Evolutionary conservation across 2,113 vertebrate genomes (phyloP), one percentile per base, ranked within the genome.

Genomic region (Hippocampus guttulatus): DNA sequence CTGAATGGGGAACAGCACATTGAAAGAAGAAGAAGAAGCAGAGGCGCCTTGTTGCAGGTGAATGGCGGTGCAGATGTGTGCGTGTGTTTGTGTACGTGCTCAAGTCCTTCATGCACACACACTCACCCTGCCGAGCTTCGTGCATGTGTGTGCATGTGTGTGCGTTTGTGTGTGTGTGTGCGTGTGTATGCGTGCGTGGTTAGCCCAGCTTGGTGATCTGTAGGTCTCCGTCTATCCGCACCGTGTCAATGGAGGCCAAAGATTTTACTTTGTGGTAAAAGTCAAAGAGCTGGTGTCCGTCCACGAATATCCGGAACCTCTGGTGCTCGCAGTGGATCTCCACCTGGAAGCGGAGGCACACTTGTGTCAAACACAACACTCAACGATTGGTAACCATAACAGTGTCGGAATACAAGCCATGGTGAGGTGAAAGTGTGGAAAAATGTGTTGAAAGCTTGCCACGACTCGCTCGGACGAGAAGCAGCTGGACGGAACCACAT

Each of bases 201-300:
- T 94, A 99, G 85, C 96, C 96, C 25, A 99, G 95, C 90, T 99
- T 99, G 73, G 97, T 99, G 90, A 99, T 95, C 81, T 97, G 95
- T 84, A 99, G 93, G 77, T 96, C 95, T 83, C 97, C 97, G 0
- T 93, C 94, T 91, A 99, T 99, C 90, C 94, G 95, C 90, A 99
- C 95, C 21, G 95, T 95, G 88, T 99, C 94, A 80, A 99, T 98
- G 23, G 96, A 92, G 51, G 93, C 80, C 85, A 99, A 93, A 16
- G 94, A 94, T 91, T 95, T 94, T 71, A 99, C 92, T 89, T 96
- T 97, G 86, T 99, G 97, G 88, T 96, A 98, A 95, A 98, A 99
- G 94, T 99, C 97, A 95, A 98, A 99, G 78, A 99, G 96, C 89
- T 95, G 95, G 84, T 99, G 96, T 93, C 97, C 96, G 49, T 99